A percentile compares a stretch with the other conserved stretches of the same genome.
These are phyloP conservation scores for Galleria mellonella DNA, from an alignment of 1,140 invertebrate species.

Conservation along the genomic window DNA sequence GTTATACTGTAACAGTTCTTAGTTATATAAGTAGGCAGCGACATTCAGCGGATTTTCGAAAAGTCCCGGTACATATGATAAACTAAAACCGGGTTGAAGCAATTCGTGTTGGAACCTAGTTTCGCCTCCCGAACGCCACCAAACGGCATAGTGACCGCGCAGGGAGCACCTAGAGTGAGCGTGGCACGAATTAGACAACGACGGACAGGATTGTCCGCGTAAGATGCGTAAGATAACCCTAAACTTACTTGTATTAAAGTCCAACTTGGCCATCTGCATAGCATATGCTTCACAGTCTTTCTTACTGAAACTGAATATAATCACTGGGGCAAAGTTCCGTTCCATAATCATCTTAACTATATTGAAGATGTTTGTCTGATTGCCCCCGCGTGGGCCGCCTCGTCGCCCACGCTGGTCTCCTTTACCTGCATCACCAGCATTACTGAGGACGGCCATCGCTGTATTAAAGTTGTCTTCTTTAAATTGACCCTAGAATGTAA, in stretches of 20 bases:
- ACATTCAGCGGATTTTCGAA: too few species aligned
- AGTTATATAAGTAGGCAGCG: too few species aligned
- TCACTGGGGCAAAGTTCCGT: conserved; percentile 96
- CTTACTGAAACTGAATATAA: conserved; percentile 99
- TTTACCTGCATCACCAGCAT: conserved; percentile 83
- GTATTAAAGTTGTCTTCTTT: conserved; percentile 98
- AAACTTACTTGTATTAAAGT: conserved; percentile 91
- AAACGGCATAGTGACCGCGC: too few species aligned
- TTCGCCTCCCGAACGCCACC: too few species aligned
- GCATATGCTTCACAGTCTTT: conserved; percentile 99
- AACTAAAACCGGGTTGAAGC: too few species aligned
- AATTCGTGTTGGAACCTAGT: too few species aligned
- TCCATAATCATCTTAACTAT: conserved; percentile 99
- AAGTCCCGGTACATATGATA: too few species aligned
- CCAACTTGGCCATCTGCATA: conserved; percentile 95
- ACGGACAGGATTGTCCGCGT: too few species aligned
- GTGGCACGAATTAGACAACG: too few species aligned
- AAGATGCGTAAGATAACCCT: conserved; percentile 3
- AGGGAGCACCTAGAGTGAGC: too few species aligned
- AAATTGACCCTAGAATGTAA: conserved; percentile 83
- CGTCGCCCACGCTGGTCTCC: conserved; percentile 84
- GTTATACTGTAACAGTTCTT: too few species aligned
- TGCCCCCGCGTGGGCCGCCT: conserved; percentile 79
- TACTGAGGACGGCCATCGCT: conserved; percentile 92
- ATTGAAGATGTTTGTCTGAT: conserved; percentile 94